Evolutionary conservation across 2,113 vertebrate genomes (phyloP).

Genomic region (Thermophis baileyi): DNA sequence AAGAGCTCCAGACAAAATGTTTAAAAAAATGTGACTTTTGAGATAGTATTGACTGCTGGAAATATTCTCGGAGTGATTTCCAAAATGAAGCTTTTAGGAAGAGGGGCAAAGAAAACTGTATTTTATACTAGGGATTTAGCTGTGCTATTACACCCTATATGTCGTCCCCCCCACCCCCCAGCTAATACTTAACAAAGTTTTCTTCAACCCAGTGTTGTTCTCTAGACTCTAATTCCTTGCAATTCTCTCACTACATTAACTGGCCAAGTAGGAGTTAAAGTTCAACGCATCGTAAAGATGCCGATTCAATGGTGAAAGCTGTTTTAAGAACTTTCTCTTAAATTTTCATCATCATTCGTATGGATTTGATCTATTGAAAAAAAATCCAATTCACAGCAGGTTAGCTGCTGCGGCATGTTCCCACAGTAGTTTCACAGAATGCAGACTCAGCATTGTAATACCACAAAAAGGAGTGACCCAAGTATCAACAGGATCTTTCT

Average conservation of each 20-base stretch:
- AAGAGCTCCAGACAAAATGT: background rate
- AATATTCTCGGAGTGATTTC: background rate
- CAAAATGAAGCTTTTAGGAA: background rate
- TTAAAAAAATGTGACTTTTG: background rate
- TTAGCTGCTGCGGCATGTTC: background rate
- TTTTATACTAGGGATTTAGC: background rate
- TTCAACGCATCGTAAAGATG: background rate
- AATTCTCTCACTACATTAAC: background rate
- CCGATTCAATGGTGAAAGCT: background rate
- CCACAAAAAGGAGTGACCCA: background rate
- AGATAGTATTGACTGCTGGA: background rate
- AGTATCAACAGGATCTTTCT: background rate
- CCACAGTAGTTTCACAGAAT: background rate
- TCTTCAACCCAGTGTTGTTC: background rate
- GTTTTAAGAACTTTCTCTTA: slow-evolving; percentile 8
- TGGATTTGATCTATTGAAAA: background rate
- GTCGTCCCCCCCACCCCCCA: background rate
- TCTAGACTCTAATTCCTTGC: background rate
- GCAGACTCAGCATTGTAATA: background rate
- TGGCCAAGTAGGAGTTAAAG: background rate
- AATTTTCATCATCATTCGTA: background rate
- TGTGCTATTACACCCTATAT: background rate
- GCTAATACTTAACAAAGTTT: background rate
- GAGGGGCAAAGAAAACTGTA: background rate
- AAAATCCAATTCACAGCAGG: background rate